A percentile compares a stretch with the other conserved stretches of the same genome.
Evolutionary conservation across 2,888 invertebrate species (phyloP).

Genomic region (Nomada flava): DNA sequence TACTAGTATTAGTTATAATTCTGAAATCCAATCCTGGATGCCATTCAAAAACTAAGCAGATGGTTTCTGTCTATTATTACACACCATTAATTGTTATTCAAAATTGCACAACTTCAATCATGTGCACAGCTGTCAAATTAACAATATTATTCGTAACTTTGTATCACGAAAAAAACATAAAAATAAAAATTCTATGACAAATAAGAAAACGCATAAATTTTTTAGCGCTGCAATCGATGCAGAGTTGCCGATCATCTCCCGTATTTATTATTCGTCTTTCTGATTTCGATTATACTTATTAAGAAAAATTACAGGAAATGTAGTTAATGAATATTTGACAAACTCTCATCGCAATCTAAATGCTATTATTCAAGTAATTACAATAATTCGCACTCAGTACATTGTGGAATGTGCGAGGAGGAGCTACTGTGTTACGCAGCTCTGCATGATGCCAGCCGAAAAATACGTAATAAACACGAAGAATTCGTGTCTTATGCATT

Average conservation of each 20-base stretch:
- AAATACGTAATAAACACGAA: conserved; percentile 71
- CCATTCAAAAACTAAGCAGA: too few species aligned
- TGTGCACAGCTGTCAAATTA: not conserved
- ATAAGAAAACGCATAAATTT: conserved; percentile 28
- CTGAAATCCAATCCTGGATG: too few species aligned
- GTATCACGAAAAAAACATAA: not conserved
- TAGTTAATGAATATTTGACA: conserved; percentile 73
- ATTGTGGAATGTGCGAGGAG: conserved; percentile 83
- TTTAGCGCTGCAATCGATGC: conserved; percentile 73
- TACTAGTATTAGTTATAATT: not conserved
- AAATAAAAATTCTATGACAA: conserved; percentile 31
- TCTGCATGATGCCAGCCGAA: conserved; percentile 79
- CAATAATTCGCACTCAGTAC: conserved; percentile 78
- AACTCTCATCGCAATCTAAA: conserved; percentile 36
- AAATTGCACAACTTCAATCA: not conserved
- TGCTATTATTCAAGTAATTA: conserved; percentile 74
- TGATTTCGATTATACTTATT: conserved; percentile 73
- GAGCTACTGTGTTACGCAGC: conserved; percentile 84
- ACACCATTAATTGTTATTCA: not conserved
- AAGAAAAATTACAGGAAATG: conserved; percentile 58
- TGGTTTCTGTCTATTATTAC: not conserved
- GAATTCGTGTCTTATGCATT: conserved; percentile 65
- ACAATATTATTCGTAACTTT: not conserved
- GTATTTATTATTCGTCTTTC: conserved; percentile 76
- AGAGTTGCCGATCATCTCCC: conserved; percentile 80